phyloP scores from a whole-genome alignment of 2,888 invertebrate species.

The Alentia gelatinosa region DNA sequence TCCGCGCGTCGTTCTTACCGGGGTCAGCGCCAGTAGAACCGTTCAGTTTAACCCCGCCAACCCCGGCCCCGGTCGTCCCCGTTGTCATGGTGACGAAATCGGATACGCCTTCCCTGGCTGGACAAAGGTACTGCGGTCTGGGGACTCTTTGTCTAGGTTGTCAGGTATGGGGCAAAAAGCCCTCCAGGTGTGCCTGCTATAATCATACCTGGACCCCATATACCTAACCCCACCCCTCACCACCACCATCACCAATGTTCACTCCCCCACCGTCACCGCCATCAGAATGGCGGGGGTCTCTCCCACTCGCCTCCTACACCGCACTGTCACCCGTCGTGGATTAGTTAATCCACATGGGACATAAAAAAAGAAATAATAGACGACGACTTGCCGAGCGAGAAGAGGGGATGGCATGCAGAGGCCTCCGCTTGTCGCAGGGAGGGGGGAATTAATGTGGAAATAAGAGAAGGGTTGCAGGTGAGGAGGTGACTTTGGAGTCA shows the following conservation, averaged over 20 bases:
- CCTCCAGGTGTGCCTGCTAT: not conserved
- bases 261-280: not conserved
- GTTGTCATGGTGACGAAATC: slow-evolving; percentile 1
- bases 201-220: not conserved
- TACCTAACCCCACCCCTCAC: not conserved
- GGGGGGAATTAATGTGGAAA: not conserved
- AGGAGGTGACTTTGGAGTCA: not conserved
- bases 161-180: not conserved
- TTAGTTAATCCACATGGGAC: not conserved
- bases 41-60: not conserved
- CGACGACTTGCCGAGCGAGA: not conserved
- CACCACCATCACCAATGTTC: not conserved
- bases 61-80: not conserved
- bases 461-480: not conserved
- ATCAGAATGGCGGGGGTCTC: too few relatives aligned
- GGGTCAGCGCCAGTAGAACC: not conserved
- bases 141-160: slow-evolving; percentile 6
- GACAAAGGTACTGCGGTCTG: not conserved
- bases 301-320: too few relatives aligned
- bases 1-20: not conserved
- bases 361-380: not conserved
- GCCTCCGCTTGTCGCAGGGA: not conserved
- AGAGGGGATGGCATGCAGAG: slow-evolving; percentile 1
- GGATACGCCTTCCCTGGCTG: not conserved
- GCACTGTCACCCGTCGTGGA: not conserved